Base-by-base conservation (phyloP, 1,140 invertebrate genomes). In the Adoxophyes honmai region DNA sequence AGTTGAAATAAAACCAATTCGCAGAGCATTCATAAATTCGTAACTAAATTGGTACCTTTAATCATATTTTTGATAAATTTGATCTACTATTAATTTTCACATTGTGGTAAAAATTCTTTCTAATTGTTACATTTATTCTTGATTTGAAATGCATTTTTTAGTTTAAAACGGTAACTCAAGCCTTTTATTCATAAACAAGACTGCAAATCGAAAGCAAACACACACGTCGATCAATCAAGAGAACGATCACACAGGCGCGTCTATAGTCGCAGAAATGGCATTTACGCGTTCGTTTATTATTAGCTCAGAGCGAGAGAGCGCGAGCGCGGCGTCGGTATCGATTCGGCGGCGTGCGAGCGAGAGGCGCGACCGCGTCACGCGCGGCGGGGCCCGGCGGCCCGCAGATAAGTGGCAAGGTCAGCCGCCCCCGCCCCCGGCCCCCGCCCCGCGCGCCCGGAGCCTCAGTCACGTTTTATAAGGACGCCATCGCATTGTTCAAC, bases 381-480 rank as follows among this genome's bases (percentile, higher is more conserved):
- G 59, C 39, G 53, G 14, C 61, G 62, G 61, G 62, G 73, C 55
- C 48, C 58, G 71, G 55, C 64, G 21, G 21, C 60, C 66, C 70
- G 72, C 70, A 75, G 75, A 80, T 82, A 84, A 76, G 67, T 75
- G 70, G 60, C 81, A 86, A 86, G 81, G 83, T 86, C 83, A 84
- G 72, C 57, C 54, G 37, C 21, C 21, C 55, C 60, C 55, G 42
- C 42, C 16, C 55, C 56, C 57, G 59, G 57, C 61, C 57, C 59
- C 60, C 65, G 60, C 55, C 18, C 37, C 37, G 10, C 15, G 15
- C 63, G 52, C 52, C 34, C 36, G 42, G 54, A 34, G 52, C 61
- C 56, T 60, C 64, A 28, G 21, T 28, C 21, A 28, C 21, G 21
- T 28, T 28, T 28, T 28, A 28, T 28, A 28, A 2, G 21, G 21